Percentiles rank a stretch among this genome's conserved stretches.
Evolutionary conservation across 2,113 vertebrate species (phyloP).

Genomic region (Ivindomyrus marchei): DNA sequence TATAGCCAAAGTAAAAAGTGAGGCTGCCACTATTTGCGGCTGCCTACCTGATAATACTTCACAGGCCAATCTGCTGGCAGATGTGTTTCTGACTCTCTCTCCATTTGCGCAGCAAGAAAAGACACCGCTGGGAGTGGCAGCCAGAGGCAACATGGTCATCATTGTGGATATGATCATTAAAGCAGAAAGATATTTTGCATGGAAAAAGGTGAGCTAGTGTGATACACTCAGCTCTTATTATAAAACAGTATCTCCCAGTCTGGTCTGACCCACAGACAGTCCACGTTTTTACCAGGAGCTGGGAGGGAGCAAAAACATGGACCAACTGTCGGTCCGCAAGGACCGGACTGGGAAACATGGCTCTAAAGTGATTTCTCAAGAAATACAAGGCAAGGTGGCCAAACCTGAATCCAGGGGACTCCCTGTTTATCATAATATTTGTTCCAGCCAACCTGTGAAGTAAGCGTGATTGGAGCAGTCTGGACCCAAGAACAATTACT

Average conservation of each 20-base stretch:
- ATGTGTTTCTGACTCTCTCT: neutral
- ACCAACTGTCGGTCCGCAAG: neutral
- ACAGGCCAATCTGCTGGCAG: neutral
- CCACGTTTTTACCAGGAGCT: neutral
- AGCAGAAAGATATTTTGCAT: conserved; percentile 73
- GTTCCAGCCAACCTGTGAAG: neutral
- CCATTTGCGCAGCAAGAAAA: conserved; percentile 67
- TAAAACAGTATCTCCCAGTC: neutral
- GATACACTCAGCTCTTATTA: neutral
- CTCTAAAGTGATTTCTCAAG: neutral
- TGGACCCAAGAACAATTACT: neutral
- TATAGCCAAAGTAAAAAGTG: neutral
- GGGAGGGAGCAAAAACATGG: neutral
- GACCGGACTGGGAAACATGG: neutral
- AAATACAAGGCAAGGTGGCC: neutral
- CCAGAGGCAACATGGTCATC: conserved; percentile 70
- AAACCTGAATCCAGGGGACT: neutral
- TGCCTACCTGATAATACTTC: neutral
- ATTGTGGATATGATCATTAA: conserved; percentile 91
- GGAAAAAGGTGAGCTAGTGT: conserved; percentile 61
- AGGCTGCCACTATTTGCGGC: neutral
- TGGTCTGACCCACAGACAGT: neutral
- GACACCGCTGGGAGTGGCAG: conserved; percentile 72
- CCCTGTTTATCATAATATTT: neutral
- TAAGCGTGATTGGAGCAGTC: neutral